Conservation (phyloP, 2,888 invertebrate species). For the Campaea margaritaria region DNA sequence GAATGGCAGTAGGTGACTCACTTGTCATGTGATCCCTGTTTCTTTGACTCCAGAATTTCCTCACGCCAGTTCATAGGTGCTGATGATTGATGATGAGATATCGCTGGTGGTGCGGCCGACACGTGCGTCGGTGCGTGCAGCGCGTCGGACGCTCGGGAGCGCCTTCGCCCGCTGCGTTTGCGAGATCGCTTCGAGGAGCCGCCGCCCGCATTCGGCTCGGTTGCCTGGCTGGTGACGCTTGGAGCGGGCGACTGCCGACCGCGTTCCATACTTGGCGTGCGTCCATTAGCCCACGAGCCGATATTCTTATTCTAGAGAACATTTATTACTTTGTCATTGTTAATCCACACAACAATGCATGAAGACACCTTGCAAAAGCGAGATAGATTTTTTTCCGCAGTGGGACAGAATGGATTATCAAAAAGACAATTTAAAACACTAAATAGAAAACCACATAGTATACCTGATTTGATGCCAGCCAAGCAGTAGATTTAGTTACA, state of each 20-base stretch:
- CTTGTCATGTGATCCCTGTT: constrained; percentile 67
- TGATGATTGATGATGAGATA: constrained; percentile 41
- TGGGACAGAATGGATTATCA: not conserved
- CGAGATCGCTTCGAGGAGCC: constrained; percentile 53
- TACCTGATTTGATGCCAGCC: constrained; percentile 71
- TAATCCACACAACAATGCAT: no score
- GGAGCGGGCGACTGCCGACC: constrained; percentile 66
- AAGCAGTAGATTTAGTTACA: constrained; percentile 62
- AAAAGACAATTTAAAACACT: not conserved
- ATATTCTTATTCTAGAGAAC: constrained; percentile 62
- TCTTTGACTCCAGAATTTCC: constrained; percentile 79
- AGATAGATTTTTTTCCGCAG: no score
- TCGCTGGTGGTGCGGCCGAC: constrained; percentile 43
- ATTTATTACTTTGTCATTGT: not conserved
- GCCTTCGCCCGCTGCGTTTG: constrained; percentile 53
- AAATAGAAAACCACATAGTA: not conserved
- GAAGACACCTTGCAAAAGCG: no score
- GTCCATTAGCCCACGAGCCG: constrained; percentile 61
- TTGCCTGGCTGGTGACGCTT: constrained; percentile 40
- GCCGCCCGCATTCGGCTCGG: constrained; percentile 35
- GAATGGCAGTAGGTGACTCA: constrained; percentile 31
- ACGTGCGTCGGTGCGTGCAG: constrained; percentile 10
- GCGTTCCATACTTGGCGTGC: constrained; percentile 66
- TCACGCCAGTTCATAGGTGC: constrained; percentile 78
- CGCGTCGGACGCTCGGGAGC: constrained; percentile 48